Conservation (phyloP, 1,140 invertebrate genomes). For the Neelides sp. region DNA sequence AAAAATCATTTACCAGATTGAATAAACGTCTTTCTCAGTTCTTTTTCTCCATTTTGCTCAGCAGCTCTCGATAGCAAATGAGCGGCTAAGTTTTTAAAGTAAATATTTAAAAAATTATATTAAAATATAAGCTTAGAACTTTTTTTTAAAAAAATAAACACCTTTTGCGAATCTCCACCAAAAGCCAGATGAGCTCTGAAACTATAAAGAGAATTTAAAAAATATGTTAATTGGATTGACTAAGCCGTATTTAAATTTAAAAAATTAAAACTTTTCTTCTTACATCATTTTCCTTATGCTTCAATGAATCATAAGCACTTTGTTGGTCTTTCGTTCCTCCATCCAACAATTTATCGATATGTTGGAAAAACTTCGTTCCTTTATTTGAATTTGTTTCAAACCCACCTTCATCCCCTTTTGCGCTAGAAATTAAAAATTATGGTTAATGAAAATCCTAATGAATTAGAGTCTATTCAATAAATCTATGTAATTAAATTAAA, state of each 20-base stretch:
- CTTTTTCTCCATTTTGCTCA: conserved; percentile 38
- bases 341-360: conserved; percentile 31
- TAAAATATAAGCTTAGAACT: no score
- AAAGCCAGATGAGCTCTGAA: conserved; percentile 32
- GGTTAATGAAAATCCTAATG: no score
- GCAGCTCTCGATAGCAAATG: conserved; percentile 41
- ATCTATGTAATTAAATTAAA: no score
- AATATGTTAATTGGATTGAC: conserved; percentile 2
- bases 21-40: conserved; percentile 43
- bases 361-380: conserved; percentile 24
- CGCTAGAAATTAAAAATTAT: no score
- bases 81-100: no score
- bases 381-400: no score
- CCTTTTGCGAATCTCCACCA: conserved; percentile 57
- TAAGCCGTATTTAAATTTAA: conserved; percentile 28
- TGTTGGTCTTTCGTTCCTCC: conserved; percentile 25
- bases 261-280: conserved; percentile 10
- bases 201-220: not conserved
- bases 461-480: no score
- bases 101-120: no score
- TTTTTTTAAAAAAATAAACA: no score
- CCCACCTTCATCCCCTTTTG: no score
- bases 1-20: conserved; percentile 40
- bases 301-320: conserved; percentile 29
- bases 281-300: conserved; percentile 32